Evolutionary conservation across 2,113 vertebrate genomes (phyloP).

Genomic region (Dromas ardeola): DNA sequence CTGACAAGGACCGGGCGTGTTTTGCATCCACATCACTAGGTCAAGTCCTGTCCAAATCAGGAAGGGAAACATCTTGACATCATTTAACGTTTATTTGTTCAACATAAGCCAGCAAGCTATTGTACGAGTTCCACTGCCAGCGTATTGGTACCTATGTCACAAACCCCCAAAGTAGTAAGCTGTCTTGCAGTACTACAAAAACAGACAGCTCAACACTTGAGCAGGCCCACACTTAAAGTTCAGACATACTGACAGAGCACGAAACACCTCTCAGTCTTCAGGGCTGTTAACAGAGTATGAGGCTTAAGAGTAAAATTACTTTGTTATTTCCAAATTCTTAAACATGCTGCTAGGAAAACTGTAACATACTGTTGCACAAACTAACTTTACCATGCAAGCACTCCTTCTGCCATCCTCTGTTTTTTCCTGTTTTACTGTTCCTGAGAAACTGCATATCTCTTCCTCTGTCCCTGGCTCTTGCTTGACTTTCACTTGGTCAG

Average conservation of each 20-base stretch:
- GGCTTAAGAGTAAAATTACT: not conserved
- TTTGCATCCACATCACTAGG: not conserved
- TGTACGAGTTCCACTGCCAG: not conserved
- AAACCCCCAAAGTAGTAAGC: not conserved
- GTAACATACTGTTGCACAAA: not conserved
- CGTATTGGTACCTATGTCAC: not conserved
- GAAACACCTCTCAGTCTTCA: not conserved
- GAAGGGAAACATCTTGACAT: not conserved
- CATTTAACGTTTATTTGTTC: not conserved
- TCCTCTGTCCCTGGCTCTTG: conserved; percentile 93
- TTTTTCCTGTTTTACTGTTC: conserved; percentile 87
- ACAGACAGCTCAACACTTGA: not conserved
- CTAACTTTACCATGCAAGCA: conserved; percentile 91
- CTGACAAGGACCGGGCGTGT: no score
- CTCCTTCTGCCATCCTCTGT: conserved; percentile 89
- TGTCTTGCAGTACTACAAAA: not conserved
- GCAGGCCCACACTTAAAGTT: not conserved
- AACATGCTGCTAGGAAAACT: not conserved
- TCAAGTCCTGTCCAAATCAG: not conserved
- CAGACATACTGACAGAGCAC: not conserved
- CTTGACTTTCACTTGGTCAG: conserved; percentile 91
- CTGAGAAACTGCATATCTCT: conserved; percentile 85
- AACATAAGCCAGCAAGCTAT: not conserved
- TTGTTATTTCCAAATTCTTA: not conserved
- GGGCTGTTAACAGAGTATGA: not conserved